Conservation (phyloP, 2,113 vertebrate species). For the Paramormyrops kingsleyae region DNA sequence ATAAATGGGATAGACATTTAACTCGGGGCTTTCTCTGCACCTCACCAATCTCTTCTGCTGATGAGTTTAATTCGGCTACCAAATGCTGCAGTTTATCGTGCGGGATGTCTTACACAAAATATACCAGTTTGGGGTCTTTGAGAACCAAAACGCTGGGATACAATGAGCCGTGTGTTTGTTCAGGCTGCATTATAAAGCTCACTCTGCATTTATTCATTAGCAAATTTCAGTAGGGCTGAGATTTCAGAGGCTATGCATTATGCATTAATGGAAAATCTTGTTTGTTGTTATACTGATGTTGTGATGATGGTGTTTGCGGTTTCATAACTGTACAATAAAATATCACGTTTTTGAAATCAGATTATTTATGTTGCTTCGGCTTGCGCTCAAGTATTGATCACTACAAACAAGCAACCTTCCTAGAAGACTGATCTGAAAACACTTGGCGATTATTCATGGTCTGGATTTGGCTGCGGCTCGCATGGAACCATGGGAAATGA, state of each 20-base stretch:
- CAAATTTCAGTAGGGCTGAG: neutral
- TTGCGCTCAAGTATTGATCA: neutral
- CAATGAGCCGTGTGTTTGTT: neutral
- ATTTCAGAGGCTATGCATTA: neutral
- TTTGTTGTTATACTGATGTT: neutral
- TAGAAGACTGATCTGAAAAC: neutral
- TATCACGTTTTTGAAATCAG: neutral
- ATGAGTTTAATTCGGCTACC: constrained; percentile 4
- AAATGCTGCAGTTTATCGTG: neutral
- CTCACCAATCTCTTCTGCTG: constrained; percentile 8
- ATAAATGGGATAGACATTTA: constrained; percentile 15
- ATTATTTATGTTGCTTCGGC: neutral
- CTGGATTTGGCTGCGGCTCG: neutral
- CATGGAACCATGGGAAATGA: neutral
- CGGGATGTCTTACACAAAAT: neutral
- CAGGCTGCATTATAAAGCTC: neutral
- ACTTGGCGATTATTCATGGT: neutral
- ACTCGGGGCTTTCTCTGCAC: neutral
- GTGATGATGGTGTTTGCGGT: neutral
- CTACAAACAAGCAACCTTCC: neutral
- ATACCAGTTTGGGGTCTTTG: neutral
- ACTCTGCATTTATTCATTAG: neutral
- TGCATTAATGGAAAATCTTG: constrained; percentile 1
- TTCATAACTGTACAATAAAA: neutral
- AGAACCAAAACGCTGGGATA: neutral